phyloP scores from a whole-genome alignment of 1,140 invertebrate species.

The Triops cancriformis region DNA sequence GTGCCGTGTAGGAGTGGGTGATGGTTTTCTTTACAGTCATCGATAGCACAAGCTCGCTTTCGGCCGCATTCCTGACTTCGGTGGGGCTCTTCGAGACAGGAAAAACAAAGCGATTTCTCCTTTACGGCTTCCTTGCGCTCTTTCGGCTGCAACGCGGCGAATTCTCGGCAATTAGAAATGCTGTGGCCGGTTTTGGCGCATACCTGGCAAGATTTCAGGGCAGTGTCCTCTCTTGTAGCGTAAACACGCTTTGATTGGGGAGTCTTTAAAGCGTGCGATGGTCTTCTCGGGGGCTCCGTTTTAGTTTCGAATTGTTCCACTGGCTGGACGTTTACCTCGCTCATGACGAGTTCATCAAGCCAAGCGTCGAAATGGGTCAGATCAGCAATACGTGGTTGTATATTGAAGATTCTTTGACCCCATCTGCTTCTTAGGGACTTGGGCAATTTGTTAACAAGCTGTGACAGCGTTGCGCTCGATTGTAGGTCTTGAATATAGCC shows the following conservation, averaged over 20 bases:
- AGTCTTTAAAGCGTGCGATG: background rate
- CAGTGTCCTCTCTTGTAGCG: background rate
- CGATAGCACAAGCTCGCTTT: no score
- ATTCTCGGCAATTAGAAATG: background rate
- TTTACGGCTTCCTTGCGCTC: slow-evolving; percentile 21
- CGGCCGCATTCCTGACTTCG: no score
- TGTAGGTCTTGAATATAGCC: background rate
- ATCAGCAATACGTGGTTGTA: background rate
- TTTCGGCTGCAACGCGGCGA: background rate
- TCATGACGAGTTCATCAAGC: background rate
- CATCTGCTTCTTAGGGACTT: background rate
- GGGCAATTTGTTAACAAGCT: slow-evolving; percentile 11
- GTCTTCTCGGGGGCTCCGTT: background rate
- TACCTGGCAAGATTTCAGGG: background rate
- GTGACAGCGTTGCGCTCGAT: background rate
- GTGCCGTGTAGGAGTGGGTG: no score
- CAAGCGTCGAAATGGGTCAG: slow-evolving; percentile 18
- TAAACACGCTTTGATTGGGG: background rate
- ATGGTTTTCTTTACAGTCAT: no score
- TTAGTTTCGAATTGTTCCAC: background rate
- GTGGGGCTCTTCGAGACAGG: background rate
- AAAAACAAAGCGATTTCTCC: background rate
- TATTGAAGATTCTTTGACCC: background rate
- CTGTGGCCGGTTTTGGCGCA: background rate
- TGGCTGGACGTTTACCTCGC: background rate